phyloP scores from a whole-genome alignment of 2,113 vertebrate species.

The Amphilophus citrinellus region DNA sequence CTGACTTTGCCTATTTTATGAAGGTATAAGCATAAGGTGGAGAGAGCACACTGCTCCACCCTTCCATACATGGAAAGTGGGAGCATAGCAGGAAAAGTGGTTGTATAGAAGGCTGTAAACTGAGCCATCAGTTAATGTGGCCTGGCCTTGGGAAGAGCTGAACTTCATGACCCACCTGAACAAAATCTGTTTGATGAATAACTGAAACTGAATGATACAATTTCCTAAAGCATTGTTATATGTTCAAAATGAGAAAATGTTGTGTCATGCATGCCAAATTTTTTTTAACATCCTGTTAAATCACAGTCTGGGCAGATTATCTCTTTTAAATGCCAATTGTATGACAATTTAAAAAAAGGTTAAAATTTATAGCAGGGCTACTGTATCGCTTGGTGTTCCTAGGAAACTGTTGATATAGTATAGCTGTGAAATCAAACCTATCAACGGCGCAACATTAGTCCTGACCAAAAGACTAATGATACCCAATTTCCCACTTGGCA shows the following conservation, averaged over 20 bases:
- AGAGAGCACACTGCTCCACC: neutral
- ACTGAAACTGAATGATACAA: no score
- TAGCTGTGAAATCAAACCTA: neutral
- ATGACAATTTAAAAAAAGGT: neutral
- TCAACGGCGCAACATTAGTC: neutral
- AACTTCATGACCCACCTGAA: neutral
- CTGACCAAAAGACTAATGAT: slow-evolving; percentile 18
- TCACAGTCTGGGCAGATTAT: neutral
- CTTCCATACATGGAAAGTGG: neutral
- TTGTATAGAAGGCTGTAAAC: neutral
- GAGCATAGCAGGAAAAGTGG: neutral
- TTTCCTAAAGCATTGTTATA: neutral
- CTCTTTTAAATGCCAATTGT: neutral
- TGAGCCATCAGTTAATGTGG: neutral
- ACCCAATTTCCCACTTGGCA: slow-evolving; percentile 1
- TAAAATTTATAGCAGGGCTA: neutral
- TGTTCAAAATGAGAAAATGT: neutral
- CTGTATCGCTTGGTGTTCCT: neutral
- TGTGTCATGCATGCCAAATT: neutral
- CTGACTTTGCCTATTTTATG: neutral
- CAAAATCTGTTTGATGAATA: neutral
- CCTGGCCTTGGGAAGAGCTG: neutral
- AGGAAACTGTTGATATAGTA: neutral
- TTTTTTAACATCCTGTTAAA: neutral
- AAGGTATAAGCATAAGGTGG: neutral